Conservation (phyloP, 2,888 invertebrate genomes). For the Mythimna ferrago region DNA sequence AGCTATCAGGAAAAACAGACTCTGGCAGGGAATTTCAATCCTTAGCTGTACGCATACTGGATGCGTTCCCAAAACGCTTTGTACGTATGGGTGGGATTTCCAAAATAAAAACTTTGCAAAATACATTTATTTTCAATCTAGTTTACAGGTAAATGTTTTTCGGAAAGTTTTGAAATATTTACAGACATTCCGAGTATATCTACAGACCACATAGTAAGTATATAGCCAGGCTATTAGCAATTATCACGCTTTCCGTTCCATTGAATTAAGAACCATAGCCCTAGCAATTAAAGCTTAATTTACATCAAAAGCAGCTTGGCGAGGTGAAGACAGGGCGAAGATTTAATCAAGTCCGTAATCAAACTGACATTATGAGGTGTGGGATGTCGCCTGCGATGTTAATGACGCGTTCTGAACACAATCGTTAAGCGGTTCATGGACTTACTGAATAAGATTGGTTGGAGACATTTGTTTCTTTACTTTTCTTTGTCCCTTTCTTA, state of each 20-base stretch:
- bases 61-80: too few species aligned
- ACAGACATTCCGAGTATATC: neutral
- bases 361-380: conserved; percentile 72
- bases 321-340: conserved; percentile 56
- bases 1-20: too few species aligned
- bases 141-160: neutral
- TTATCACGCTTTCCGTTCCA: conserved; percentile 4
- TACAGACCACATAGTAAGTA: neutral
- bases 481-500: neutral
- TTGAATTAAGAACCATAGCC: conserved; percentile 27
- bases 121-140: neutral
- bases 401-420: conserved; percentile 64
- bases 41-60: too few species aligned
- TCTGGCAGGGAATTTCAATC: too few species aligned
- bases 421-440: conserved; percentile 65
- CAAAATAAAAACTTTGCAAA: neutral
- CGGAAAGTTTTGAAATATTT: neutral
- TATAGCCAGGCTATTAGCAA: conserved; percentile 14
- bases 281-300: conserved; percentile 32
- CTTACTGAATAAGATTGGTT: conserved; percentile 1
- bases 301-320: conserved; percentile 31
- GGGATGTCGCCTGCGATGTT: conserved; percentile 64
- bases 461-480: neutral
- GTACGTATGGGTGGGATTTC: too few species aligned
- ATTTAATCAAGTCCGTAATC: conserved; percentile 73